Evolutionary conservation across 92 coral and sea anemone genomes (phyloP).

Genomic region (Epizoanthus stellaris): DNA sequence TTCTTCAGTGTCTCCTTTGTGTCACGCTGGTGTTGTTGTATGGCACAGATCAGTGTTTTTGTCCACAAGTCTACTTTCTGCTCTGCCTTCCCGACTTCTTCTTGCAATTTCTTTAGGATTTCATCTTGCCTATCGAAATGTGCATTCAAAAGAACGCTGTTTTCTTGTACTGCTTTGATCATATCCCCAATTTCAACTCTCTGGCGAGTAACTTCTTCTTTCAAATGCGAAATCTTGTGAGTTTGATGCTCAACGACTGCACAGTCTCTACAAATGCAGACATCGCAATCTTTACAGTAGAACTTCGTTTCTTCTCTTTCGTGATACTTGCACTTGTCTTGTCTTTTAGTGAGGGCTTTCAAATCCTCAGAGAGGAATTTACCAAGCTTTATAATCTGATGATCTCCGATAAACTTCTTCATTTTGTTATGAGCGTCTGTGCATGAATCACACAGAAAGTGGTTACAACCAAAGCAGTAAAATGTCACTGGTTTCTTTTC

Average conservation of each 20-base stretch:
- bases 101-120: background rate
- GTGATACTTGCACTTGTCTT: background rate
- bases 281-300: background rate
- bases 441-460: background rate
- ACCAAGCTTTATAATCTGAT: background rate
- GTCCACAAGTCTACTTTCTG: background rate
- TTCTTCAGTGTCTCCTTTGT: background rate
- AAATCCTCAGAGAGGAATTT: background rate
- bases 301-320: background rate
- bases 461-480: background rate
- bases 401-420: background rate
- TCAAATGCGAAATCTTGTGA: background rate
- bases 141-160: constrained; percentile 5
- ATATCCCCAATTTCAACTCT: constrained; percentile 2
- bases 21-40: background rate
- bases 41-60: background rate
- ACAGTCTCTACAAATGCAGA: no score
- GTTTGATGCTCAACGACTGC: background rate
- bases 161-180: constrained; percentile 5
- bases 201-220: constrained; percentile 2
- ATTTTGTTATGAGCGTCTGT: background rate
- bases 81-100: constrained; percentile 9
- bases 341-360: no score
- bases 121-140: constrained; percentile 4
- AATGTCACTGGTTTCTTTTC: background rate